phyloP scores from a whole-genome alignment of 2,797 vertebrate species.

The Odontamblyopus lacepedii region DNA sequence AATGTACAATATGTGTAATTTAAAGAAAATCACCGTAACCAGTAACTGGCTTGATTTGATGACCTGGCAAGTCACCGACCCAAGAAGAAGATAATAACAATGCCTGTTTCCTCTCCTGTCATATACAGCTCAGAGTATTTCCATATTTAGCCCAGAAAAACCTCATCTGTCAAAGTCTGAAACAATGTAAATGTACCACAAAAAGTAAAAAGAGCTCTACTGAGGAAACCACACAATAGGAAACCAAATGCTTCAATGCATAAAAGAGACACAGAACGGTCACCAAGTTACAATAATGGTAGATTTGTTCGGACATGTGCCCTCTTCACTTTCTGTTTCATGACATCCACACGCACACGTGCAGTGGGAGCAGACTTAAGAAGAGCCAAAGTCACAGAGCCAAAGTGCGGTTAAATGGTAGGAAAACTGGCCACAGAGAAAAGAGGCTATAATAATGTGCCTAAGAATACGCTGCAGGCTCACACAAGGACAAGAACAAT shows the following conservation, averaged over 20 bases:
- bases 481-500: constrained; percentile 41
- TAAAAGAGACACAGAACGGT: constrained; percentile 27
- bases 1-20: too few relatives aligned
- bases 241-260: constrained; percentile 52
- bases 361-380: constrained; percentile 36
- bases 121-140: constrained; percentile 26
- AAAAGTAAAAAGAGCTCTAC: constrained; percentile 29
- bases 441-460: constrained; percentile 54
- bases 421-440: constrained; percentile 38
- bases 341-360: constrained; percentile 54
- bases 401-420: constrained; percentile 47
- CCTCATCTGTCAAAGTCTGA: constrained; percentile 27
- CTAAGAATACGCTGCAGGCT: constrained; percentile 57
- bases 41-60: too few relatives aligned
- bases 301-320: constrained; percentile 10
- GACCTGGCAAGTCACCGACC: too few relatives aligned
- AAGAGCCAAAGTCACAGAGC: constrained; percentile 41
- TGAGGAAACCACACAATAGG: constrained; percentile 56
- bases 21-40: too few relatives aligned
- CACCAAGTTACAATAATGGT: constrained; percentile 15
- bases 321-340: constrained; percentile 20
- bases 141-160: constrained; percentile 51
- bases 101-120: constrained; percentile 56
- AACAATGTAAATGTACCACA: constrained; percentile 53
- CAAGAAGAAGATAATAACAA: constrained; percentile 33